phyloP scores from a whole-genome alignment of 1,140 invertebrate genomes.

The Leptinotarsa lineolata region DNA sequence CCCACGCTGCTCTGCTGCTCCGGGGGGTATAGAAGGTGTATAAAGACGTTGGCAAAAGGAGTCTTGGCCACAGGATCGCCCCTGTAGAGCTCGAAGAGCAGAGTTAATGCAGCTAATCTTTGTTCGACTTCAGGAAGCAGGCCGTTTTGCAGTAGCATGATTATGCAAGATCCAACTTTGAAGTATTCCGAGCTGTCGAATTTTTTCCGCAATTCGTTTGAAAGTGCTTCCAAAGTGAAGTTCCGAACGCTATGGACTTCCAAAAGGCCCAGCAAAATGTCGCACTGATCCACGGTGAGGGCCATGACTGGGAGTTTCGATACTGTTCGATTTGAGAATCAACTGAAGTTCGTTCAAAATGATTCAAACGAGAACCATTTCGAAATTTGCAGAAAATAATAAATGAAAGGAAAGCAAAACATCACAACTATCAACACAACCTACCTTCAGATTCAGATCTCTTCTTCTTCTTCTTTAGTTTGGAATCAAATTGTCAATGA shows the following conservation, averaged over 20 bases:
- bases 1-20: conserved; percentile 61
- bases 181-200: conserved; percentile 78
- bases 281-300: conserved; percentile 50
- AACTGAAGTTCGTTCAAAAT: background rate
- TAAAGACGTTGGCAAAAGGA: conserved; percentile 74
- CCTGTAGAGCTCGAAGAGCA: conserved; percentile 73
- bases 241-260: conserved; percentile 69
- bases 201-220: conserved; percentile 72
- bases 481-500: no score
- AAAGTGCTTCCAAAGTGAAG: conserved; percentile 67
- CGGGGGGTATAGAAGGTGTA: conserved; percentile 65
- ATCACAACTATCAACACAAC: background rate
- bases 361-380: background rate
- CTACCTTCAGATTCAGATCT: no score
- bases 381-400: background rate
- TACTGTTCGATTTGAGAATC: background rate
- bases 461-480: no score
- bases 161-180: conserved; percentile 69
- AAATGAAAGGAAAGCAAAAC: background rate
- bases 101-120: conserved; percentile 68
- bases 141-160: conserved; percentile 75
- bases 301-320: conserved; percentile 39
- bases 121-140: conserved; percentile 69
- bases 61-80: conserved; percentile 68
- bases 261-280: conserved; percentile 59